Evolutionary conservation across 2,888 invertebrate genomes (phyloP), one percentile per base, ranked within the genome.

Genomic region (Oxystoma pomonae): DNA sequence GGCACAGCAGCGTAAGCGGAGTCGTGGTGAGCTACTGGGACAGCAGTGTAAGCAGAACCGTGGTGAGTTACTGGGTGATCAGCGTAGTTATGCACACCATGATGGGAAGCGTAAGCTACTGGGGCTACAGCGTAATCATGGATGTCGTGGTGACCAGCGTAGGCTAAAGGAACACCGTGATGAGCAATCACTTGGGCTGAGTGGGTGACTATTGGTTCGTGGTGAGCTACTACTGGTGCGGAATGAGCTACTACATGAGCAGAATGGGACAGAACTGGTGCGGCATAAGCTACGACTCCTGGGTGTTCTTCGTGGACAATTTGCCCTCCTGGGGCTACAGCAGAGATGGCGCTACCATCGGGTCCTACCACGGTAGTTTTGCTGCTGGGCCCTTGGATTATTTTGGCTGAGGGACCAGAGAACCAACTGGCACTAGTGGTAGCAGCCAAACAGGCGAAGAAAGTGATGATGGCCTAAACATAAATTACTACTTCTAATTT

Each of bases 361-460:
- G 71, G 71, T 7, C 72, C 72, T 5, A 72, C 68, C 12, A 73
- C 61, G 35, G 70, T 72, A 16, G 72, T 69, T 49, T 65, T 71
- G 64, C 66, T 62, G 64, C 73, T 73, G 35, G 73, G 73, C 60
- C 73, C 73, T 68, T 73, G 72, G 22, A 73, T 61, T 22, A 72
- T 63, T 49, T 57, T 59, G 20, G 69, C 65, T 16, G 67, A 60
- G 1, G 67, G 66, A 16, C 61, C 62, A 1, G 69, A 61, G 7
- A 68, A 55, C 1, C 69, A 55, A 52, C 70, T 64, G 18, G 71
- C 71, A 53, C 64, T 67, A 60, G 68, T 66, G 2, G 65, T 58
- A 9, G 71, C 70, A 67, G 71, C 65, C 19, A 65, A 19, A 12
- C 35, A 35, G 59, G 69, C 69, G 57, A 72, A 68, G 21, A 69